These are phyloP conservation scores for Phoebastria nigripes DNA, from an alignment of 2,797 vertebrate species.

Conservation along the genomic window DNA sequence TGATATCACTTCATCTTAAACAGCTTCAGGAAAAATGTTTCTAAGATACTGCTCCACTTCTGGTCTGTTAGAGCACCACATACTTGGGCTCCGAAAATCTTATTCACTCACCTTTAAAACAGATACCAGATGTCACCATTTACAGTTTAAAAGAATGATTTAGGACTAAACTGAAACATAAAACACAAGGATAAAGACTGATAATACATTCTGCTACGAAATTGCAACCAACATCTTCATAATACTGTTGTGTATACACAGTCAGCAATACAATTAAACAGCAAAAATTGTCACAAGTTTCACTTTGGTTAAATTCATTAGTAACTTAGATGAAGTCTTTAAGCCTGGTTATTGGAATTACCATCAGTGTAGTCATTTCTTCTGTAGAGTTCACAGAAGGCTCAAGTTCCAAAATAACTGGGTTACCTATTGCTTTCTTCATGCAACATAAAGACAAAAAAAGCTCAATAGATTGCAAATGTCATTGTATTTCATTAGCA, in stretches of 20 bases:
- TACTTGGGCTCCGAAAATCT: neutral
- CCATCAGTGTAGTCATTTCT: neutral
- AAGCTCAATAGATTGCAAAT: neutral
- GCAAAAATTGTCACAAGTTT: neutral
- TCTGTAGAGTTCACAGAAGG: neutral
- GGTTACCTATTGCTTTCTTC: neutral
- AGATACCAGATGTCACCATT: neutral
- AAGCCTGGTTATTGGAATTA: neutral
- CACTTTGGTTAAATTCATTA: neutral
- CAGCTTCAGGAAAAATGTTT: neutral
- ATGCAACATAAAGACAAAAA: neutral
- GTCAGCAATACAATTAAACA: constrained; percentile 11
- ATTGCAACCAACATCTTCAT: neutral
- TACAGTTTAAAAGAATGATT: neutral
- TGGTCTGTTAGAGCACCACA: neutral
- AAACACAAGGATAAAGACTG: neutral
- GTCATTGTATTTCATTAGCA: neutral
- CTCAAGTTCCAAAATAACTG: constrained; percentile 47
- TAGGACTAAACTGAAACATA: neutral
- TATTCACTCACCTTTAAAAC: neutral
- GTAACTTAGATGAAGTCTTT: neutral
- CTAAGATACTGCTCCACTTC: neutral
- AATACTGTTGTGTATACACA: neutral
- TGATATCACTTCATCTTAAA: neutral
- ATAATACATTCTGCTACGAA: neutral